Conservation (phyloP, 1,140 invertebrate species). For the Dinothrombium tinctorium region DNA sequence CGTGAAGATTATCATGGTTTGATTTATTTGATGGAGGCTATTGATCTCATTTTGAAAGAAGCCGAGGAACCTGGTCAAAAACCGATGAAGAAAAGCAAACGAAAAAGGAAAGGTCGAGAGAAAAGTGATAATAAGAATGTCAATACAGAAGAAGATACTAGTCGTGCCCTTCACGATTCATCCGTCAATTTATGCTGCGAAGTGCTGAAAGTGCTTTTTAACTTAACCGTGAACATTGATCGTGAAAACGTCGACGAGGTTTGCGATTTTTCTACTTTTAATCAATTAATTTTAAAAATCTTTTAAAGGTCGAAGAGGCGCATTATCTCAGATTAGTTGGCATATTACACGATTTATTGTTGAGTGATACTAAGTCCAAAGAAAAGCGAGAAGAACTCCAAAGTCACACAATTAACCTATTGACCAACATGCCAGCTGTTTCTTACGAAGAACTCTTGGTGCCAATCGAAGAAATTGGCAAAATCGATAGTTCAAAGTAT, state of each 20-base stretch:
- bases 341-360: slow-evolving; percentile 41
- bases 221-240: slow-evolving; percentile 36
- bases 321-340: slow-evolving; percentile 43
- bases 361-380: slow-evolving; percentile 30
- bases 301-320: slow-evolving; percentile 44
- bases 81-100: slow-evolving; percentile 6
- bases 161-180: slow-evolving; percentile 26
- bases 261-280: neutral
- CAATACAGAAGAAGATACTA: neutral
- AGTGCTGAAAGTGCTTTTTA: slow-evolving; percentile 69
- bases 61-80: slow-evolving; percentile 17
- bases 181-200: slow-evolving; percentile 48
- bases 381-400: slow-evolving; percentile 41
- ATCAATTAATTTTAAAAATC: neutral
- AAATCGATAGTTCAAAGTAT: slow-evolving; percentile 20
- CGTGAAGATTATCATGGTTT: slow-evolving; percentile 53
- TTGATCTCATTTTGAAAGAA: slow-evolving; percentile 40
- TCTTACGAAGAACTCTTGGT: slow-evolving; percentile 30
- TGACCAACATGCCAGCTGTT: slow-evolving; percentile 28
- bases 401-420: slow-evolving; percentile 33
- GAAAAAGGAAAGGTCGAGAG: slow-evolving; percentile 5
- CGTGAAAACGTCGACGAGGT: slow-evolving; percentile 25
- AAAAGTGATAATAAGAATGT: neutral
- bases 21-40: slow-evolving; percentile 45
- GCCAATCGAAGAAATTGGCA: slow-evolving; percentile 20